Conservation (phyloP, 2,113 vertebrate species). For the Petromus typicus region DNA sequence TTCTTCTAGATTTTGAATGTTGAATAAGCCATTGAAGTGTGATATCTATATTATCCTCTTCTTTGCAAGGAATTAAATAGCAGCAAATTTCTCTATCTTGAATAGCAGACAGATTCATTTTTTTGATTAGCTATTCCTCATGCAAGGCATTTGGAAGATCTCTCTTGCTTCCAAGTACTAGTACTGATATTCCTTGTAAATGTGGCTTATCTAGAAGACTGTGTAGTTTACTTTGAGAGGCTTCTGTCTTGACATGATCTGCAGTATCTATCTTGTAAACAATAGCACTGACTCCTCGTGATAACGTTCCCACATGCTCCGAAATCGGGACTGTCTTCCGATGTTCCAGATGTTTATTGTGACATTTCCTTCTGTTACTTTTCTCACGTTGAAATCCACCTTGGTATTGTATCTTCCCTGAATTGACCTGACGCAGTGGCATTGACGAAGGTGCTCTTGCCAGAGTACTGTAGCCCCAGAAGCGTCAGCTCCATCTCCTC, state of each 20-base stretch:
- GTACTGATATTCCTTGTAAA: slow-evolving; percentile 97
- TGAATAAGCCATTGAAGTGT: slow-evolving; percentile 93
- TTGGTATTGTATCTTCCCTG: too few relatives aligned
- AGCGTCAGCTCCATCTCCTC: slow-evolving; percentile 88
- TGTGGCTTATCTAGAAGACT: slow-evolving; percentile 99
- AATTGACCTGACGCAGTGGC: too few relatives aligned
- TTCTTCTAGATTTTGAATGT: too few relatives aligned
- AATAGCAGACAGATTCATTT: slow-evolving; percentile 99
- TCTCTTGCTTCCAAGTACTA: slow-evolving; percentile 95
- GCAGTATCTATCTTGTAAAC: slow-evolving; percentile 99
- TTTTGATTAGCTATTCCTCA: slow-evolving; percentile 99
- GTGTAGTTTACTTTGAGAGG: slow-evolving; percentile 98
- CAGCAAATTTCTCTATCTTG: slow-evolving; percentile 99
- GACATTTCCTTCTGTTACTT: too few relatives aligned
- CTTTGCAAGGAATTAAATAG: slow-evolving; percentile 99
- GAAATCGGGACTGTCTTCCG: slow-evolving; percentile 98
- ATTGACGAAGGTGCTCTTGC: slow-evolving; percentile 91
- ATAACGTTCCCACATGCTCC: slow-evolving; percentile 99
- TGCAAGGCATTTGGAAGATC: slow-evolving; percentile 96
- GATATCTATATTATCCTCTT: slow-evolving; percentile 99
- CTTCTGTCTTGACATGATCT: slow-evolving; percentile 98
- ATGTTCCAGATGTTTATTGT: slow-evolving; percentile 99
- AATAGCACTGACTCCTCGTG: slow-evolving; percentile 99
- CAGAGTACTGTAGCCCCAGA: slow-evolving; percentile 86
- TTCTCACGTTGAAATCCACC: too few relatives aligned